Percentiles rank a stretch among this genome's conserved stretches.
These are phyloP conservation scores for Apomyelois bistriatella DNA, from an alignment of 2,888 invertebrate genomes.

Conservation along the genomic window DNA sequence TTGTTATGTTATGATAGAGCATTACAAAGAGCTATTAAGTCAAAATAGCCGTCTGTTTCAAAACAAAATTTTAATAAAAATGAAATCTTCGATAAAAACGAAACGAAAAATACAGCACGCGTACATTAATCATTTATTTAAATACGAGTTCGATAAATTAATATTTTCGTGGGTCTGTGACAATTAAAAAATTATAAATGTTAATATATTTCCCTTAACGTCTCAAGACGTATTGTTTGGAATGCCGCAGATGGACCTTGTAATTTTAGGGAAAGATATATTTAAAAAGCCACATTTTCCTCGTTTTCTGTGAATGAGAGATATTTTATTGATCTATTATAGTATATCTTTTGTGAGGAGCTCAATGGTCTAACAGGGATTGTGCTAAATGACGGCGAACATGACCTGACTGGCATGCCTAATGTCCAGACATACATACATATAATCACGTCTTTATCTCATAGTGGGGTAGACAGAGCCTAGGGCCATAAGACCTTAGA, in stretches of 20 bases:
- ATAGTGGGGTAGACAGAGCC: no score
- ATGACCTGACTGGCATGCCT: no score
- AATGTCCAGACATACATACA: no score
- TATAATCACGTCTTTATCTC: no score
- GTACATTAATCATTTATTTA: slow-evolving; percentile 5
- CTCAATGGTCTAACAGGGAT: no score
- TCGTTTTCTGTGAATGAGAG: not conserved
- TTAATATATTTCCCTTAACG: slow-evolving; percentile 4
- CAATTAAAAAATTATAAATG: slow-evolving; percentile 11
- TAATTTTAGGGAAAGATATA: slow-evolving; percentile 1
- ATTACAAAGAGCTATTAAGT: no score
- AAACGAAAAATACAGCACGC: not conserved
- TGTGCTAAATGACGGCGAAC: no score
- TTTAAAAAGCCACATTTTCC: not conserved
- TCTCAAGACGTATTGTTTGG: not conserved
- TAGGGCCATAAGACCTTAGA: no score
- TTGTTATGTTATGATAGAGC: no score
- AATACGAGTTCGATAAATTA: slow-evolving; percentile 5
- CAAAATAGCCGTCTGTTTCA: no score
- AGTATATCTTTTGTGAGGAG: not conserved
- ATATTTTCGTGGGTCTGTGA: not conserved
- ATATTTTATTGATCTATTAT: not conserved
- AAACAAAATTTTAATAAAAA: not conserved
- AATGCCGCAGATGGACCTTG: not conserved
- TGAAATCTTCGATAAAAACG: not conserved